Evolutionary conservation across 1,140 invertebrate genomes (phyloP).

Genomic region (Radopholus similis): DNA sequence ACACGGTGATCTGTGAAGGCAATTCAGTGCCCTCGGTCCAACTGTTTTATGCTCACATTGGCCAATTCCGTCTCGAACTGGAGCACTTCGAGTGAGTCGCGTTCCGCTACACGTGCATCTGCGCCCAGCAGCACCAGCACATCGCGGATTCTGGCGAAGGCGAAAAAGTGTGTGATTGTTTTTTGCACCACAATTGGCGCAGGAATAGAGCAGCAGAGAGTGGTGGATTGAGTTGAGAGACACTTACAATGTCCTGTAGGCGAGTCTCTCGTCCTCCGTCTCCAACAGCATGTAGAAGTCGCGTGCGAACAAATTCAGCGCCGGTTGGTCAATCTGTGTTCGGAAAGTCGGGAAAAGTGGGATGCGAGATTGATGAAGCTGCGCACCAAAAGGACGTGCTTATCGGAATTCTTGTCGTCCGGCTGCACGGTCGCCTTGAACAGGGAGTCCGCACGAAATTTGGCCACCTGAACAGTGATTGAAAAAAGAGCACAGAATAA

Average conservation of each 20-base stretch:
- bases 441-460: constrained; percentile 54
- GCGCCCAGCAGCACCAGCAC: constrained; percentile 68
- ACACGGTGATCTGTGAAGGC: constrained; percentile 53
- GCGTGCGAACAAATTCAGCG: constrained; percentile 54
- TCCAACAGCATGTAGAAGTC: constrained; percentile 58
- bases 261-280: constrained; percentile 56
- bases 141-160: constrained; percentile 38
- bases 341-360: neutral
- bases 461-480: constrained; percentile 35
- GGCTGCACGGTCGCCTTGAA: constrained; percentile 60
- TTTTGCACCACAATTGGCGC: no score
- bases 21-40: no score
- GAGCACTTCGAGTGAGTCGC: constrained; percentile 72
- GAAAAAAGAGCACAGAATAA: neutral
- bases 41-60: constrained; percentile 64
- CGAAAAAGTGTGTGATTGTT: constrained; percentile 4
- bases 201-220: no score
- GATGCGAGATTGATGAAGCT: neutral
- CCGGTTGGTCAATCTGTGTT: constrained; percentile 55
- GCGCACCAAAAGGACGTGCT: constrained; percentile 51
- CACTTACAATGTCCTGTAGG: constrained; percentile 44
- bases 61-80: constrained; percentile 76
- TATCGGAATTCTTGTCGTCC: constrained; percentile 59
- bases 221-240: constrained; percentile 24
- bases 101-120: constrained; percentile 64